Percentiles rank a stretch among this genome's conserved stretches.
Evolutionary conservation across 2,888 invertebrate species (phyloP).

Genomic region (Drosophila conformis): DNA sequence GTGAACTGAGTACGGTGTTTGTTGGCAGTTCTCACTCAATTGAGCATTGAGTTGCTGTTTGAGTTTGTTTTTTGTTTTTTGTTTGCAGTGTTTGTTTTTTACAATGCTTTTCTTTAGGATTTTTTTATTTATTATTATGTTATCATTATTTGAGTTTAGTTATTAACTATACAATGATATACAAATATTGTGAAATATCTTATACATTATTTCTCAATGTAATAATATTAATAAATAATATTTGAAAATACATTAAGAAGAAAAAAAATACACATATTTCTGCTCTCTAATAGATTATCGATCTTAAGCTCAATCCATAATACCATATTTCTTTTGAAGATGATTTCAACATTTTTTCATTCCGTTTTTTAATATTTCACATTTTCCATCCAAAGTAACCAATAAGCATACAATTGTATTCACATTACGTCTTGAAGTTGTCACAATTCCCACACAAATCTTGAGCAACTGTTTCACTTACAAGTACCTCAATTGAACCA

Average conservation of each 20-base stretch:
- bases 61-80: neutral
- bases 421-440: neutral
- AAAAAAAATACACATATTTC: neutral
- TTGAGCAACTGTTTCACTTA: neutral
- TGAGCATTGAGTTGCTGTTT: slow-evolving; percentile 30
- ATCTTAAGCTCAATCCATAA: too few relatives aligned
- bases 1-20: slow-evolving; percentile 11
- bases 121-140: neutral
- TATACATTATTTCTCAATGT: too few relatives aligned
- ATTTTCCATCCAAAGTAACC: neutral
- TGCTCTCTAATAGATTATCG: neutral
- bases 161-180: neutral
- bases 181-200: too few relatives aligned
- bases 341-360: neutral
- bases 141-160: neutral
- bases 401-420: neutral
- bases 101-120: neutral
- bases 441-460: neutral
- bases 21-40: slow-evolving; percentile 37
- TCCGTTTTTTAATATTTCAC: neutral
- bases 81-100: neutral
- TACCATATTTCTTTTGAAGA: neutral
- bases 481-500: neutral
- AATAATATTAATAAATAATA: neutral
- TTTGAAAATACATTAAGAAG: neutral